phyloP scores from a whole-genome alignment of 1,140 invertebrate species.

The Papilio dardanus region DNA sequence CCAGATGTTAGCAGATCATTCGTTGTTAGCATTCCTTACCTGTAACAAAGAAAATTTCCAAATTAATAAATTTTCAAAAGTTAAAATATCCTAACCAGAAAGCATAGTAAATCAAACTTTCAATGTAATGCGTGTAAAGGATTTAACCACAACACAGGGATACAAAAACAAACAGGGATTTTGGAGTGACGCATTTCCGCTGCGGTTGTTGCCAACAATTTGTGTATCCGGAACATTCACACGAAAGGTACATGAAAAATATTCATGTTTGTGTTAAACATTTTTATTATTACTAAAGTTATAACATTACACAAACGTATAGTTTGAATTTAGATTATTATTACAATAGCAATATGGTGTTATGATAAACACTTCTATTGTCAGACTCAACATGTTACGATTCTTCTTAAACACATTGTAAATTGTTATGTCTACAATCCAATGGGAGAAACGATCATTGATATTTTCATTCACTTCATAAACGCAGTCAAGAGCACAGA shows the following conservation, averaged over 20 bases:
- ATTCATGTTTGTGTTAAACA: background rate
- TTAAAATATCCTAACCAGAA: background rate
- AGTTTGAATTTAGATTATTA: background rate
- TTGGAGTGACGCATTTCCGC: constrained; percentile 30
- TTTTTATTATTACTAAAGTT: background rate
- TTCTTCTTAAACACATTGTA: background rate
- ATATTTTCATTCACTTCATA: background rate
- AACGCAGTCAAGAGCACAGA: no score
- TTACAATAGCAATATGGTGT: background rate
- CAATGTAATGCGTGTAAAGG: background rate
- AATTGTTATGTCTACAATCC: constrained; percentile 1
- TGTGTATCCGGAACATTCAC: background rate
- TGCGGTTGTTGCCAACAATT: constrained; percentile 31
- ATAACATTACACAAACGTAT: background rate
- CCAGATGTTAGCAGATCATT: background rate
- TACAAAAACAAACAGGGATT: constrained; percentile 19
- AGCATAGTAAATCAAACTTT: background rate
- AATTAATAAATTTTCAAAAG: background rate
- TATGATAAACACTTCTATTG: constrained; percentile 4
- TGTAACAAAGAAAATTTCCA: background rate
- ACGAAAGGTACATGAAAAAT: constrained; percentile 3
- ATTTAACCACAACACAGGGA: constrained; percentile 12
- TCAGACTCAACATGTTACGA: background rate
- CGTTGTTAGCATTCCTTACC: background rate
- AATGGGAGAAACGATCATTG: background rate